Evolutionary conservation across 2,113 vertebrate species (phyloP), one percentile per base, ranked within the genome.

Genomic region (Colius striatus): DNA sequence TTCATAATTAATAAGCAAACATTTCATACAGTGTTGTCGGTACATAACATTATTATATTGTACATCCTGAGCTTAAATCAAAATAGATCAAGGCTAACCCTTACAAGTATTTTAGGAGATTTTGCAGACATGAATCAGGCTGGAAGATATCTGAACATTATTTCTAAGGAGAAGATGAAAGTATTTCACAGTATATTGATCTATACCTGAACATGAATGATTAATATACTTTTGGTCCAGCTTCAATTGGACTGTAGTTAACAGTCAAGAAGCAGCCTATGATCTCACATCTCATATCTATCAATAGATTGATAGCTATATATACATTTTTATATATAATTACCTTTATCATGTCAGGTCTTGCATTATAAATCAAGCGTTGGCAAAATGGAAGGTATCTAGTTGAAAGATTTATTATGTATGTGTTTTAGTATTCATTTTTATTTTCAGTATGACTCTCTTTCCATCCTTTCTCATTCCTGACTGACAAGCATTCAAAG

Each of bases 81-180:
- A 80, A 92, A 73, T 36, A 76, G 41, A 57, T 41, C 81, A 87
- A 82, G n/a, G n/a, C 21, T 50, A 68, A 73, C 70, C 27, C 38
- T 79, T 48, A n/a, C 30, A 41, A 20, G 4, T 29, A 57, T 83
- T 6, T 82, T 58, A 34, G 29, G 62, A 87, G 62, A 72, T 70
- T 86, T 70, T 74, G 29, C 78, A 76, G 61, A 29, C 21, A 53
- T 70, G 82, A 90, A 47, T 25, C 13, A 76, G 27, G 5, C 36
- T 95, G 41, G 19, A 65, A 77, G 63, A 60, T 27, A 92, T 7
- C n/a, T 21, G 29, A 90, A 70, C 30, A 29, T 43, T 81, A 66
- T 83, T 94, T 90, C 54, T 80, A 80, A 74, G 51, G 67, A 51
- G 73, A 47, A 85, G 67, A 95, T 91, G 63, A 70, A 92, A 94